Evolutionary conservation across 2,888 invertebrate genomes (phyloP), one percentile per base, ranked within the genome.

Genomic region (Macaria liturata): DNA sequence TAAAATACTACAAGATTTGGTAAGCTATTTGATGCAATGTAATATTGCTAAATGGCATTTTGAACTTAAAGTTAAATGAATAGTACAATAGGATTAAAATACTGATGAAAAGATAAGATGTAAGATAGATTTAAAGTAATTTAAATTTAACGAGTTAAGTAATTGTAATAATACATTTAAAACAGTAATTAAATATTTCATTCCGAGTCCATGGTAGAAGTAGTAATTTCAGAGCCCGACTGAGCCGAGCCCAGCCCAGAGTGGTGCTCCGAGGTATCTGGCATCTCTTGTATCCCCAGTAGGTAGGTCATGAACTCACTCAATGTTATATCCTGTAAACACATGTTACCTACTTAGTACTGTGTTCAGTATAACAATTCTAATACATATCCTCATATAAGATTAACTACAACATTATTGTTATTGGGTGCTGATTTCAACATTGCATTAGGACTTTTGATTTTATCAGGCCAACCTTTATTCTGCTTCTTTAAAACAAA

Each of bases 231-330:
- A 37, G 66, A 64, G 49, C 49, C 53, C 8, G 48, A 40, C 31
- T 34, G 9, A n/a, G 31, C 49, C 0, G 84, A 83, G 0, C 68
- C 79, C 39, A 66, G 59, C 0, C 51, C 62, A 0, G 84, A 86
- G 39, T 64, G 64, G 54, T 75, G 74, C 32, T 86, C 83, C 0
- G 84, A 81, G 3, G 71, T 37, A 32, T 76, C 72, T 31, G 86
- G 86, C 34, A 76, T 54, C 32, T 91, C 87, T 57, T 89, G 88
- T 49, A 93, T 86, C 3, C 93, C 94, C 61, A 94, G 77, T 54
- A 94, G 87, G 59, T 88, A 83, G 31, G 82, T 82, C 7, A 88
- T 71, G 4, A 94, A 79, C 37, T 82, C 79, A 4, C 76, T 76
- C 54, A 91, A 87, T 32, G 84, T 75, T 61, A 93, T 87, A 42